Base-by-base conservation (phyloP, 2,113 vertebrate species). In the Cyanocitta stelleri region DNA sequence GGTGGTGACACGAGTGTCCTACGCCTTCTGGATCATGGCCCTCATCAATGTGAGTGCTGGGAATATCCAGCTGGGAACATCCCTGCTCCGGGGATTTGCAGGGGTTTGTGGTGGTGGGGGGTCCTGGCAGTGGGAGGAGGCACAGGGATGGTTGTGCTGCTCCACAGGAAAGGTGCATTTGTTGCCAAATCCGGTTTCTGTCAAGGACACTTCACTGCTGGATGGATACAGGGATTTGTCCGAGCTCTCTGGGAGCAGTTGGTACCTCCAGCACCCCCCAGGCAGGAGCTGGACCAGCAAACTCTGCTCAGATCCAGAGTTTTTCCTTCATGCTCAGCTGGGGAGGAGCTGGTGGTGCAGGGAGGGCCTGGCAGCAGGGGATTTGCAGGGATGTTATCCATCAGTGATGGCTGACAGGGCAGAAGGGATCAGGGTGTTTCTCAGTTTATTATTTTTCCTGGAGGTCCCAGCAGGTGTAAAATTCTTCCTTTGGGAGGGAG, bases 11-110 rank as follows among this genome's bases (percentile, higher is more conserved):
- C 98, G 95, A 0, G 98, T 99, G 55, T 98, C 99, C 39, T 99
- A 99, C 1, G 99, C 99, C 80, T 99, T 99, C 98, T 99, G 99
- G 99, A 99, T 99, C 98, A 99, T 99, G 98, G 99, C 99, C 61
- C 94, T 99, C 56, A 99, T 99, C 97, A 99, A 99, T 1, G 99
- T 99, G 83, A 99, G 99, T 95, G 82, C 46, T 1, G 37, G 3
- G 9, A 26, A 4, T 2, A 2, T 9, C 16, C 44, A 0, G 16
- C 10, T 9, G 75, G 64, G 46, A 8, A 0, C 3, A 2, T 5
- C 30, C 5, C 58, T 4, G 48, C 22, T 16, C 17, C 27, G 5
- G 0, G 3, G 33, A 1, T 66, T 16, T 22, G 48, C 3, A 1
- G 4, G 27, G 1, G 1, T 21, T 13, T 51, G 10, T 3, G 66